Evolutionary conservation across 1,140 invertebrate species (phyloP), one percentile per base, ranked within the genome.

Genomic region (Leptoteleia sp.): DNA sequence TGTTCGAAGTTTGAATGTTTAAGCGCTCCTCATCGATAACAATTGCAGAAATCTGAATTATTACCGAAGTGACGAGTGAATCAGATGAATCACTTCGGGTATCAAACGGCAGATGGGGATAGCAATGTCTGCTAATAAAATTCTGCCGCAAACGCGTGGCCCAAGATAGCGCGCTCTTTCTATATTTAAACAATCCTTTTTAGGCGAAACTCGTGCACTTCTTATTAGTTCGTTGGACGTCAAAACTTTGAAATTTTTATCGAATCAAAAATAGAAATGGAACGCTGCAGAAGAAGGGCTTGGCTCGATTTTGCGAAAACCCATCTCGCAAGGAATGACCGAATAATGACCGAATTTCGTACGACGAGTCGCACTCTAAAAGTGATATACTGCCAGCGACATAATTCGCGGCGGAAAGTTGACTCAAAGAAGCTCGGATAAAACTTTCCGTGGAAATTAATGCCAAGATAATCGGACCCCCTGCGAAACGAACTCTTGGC

Each of bases 401-500:
- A 7, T 29, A 7, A 29, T 8, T 29, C 9, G 1, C 31, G 11
- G 31, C 9, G n/a, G 31, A 33, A 33, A 33, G 11, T 33, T 11
- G 31, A 33, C 6, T 11, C n/a, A 33, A 22, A 22, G 5, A 5
- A 33, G 9, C 11, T 6, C 31, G n/a, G 33, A 15, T 1, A 37
- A 79, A 83, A 81, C 17, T 82, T 82, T 62, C 67, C 54, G 43
- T 25, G 35, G 33, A 55, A 70, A 35, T 7, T 27, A n/a, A 45
- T 33, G 4, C 1, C 3, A 25, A 35, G 48, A 71, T 80, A 81
- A 82, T 84, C 83, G 19, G 80, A 82, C 80, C 82, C 72, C 81
- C 82, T 62, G 59, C 70, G 50, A 43, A 52, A 3, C 45, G 54
- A 61, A 57, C 67, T 52, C 33, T 52, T 15, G 16, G 52, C 16